Evolutionary conservation across 2,797 vertebrate genomes (phyloP).

Genomic region (Clarias platycephalus): DNA sequence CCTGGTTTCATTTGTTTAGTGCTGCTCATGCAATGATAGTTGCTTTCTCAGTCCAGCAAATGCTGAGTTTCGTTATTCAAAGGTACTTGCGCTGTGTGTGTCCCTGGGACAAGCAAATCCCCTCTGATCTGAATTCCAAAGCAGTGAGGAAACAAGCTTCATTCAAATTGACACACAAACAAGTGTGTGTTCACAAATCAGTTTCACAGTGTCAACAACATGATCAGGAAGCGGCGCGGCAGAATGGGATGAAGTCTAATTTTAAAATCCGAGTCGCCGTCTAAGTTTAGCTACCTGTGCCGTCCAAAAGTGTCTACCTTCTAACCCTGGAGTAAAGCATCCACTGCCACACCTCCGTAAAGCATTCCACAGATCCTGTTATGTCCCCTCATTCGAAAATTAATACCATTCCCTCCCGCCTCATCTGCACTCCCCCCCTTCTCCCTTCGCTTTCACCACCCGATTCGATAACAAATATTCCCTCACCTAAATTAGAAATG

Average conservation of each 20-base stretch:
- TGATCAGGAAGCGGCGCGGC: conserved; percentile 36
- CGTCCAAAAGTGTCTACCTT: conserved; percentile 13
- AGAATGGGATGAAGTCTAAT: conserved; percentile 5
- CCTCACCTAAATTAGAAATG: conserved; percentile 73
- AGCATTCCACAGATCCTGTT: conserved; percentile 51
- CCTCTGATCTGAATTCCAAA: conserved; percentile 22
- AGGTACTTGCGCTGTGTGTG: conserved; percentile 25
- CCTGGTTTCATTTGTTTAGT: conserved; percentile 20
- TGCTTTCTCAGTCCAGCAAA: not conserved
- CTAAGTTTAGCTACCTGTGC: conserved; percentile 35
- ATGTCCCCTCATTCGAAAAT: conserved; percentile 55
- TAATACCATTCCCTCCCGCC: conserved; percentile 52
- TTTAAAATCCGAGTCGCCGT: not conserved
- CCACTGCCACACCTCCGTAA: conserved; percentile 39
- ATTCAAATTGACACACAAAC: conserved; percentile 26
- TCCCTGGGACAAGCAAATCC: conserved; percentile 38
- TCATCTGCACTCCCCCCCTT: conserved; percentile 35
- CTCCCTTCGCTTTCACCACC: conserved; percentile 34
- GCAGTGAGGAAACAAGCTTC: conserved; percentile 25
- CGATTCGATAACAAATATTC: conserved; percentile 73
- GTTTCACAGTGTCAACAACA: conserved; percentile 28
- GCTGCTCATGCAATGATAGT: conserved; percentile 10
- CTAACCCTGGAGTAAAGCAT: conserved; percentile 43
- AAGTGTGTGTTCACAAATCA: conserved; percentile 30
- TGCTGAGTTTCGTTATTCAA: conserved; percentile 23